Conservation (phyloP, 2,888 invertebrate species). For the Volucella zonaria region DNA sequence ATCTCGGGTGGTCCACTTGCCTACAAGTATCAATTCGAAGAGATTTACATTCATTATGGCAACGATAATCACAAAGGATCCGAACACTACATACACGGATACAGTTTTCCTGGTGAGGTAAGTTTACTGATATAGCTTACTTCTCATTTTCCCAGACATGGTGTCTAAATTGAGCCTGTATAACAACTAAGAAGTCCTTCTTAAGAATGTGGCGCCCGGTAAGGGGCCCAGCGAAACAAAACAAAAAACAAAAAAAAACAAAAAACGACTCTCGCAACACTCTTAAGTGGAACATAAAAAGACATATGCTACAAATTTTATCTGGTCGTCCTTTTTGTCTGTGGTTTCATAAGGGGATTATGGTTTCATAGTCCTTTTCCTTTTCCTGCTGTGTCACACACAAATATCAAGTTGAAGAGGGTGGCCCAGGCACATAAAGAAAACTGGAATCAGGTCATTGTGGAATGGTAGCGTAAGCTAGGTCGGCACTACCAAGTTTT, state of each 20-base stretch:
- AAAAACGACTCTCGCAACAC: background rate
- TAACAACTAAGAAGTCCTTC: background rate
- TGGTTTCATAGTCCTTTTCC: conserved; percentile 56
- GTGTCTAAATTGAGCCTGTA: conserved; percentile 12
- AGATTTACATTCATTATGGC: conserved; percentile 98
- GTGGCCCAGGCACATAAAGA: conserved; percentile 10
- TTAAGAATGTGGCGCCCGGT: conserved; percentile 33
- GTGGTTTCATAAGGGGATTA: conserved; percentile 70
- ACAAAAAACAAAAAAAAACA: background rate
- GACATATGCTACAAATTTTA: conserved; percentile 64
- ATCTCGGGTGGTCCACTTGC: conserved; percentile 98
- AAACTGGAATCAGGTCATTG: conserved; percentile 40
- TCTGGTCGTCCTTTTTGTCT: conserved; percentile 62
- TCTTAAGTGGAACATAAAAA: conserved; percentile 59
- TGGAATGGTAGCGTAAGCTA: conserved; percentile 29
- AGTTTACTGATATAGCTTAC: background rate
- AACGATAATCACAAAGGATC: conserved; percentile 95
- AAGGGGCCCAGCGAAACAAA: background rate
- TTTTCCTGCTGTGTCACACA: conserved; percentile 45
- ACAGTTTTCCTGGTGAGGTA: conserved; percentile 98
- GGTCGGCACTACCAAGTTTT: conserved; percentile 4
- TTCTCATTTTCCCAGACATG: background rate
- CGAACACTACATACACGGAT: conserved; percentile 97
- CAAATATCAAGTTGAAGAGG: background rate
- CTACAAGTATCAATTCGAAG: conserved; percentile 96